Conservation (phyloP, 2,113 vertebrate genomes). For the Peromyscus californicus region DNA sequence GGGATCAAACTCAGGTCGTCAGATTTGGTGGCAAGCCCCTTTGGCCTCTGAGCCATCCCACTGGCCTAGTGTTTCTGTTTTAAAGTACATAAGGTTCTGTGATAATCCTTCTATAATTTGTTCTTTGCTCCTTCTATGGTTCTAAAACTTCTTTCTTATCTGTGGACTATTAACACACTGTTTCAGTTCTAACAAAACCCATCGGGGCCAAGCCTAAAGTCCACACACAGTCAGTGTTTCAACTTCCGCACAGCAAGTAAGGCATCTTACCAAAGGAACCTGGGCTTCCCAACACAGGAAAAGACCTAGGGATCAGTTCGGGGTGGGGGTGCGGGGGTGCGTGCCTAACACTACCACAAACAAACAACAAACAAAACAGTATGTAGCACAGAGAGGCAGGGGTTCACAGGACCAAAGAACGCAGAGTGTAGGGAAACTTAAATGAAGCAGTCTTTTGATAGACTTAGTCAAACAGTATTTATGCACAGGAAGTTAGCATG, state of each 20-base stretch:
- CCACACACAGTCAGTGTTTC: not conserved
- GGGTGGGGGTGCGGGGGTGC: rapidly evolving
- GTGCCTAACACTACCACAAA: not conserved
- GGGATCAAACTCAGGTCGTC: not conserved
- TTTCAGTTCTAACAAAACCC: not conserved
- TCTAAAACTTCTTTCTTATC: not conserved
- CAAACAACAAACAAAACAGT: not conserved
- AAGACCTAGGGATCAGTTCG: not conserved
- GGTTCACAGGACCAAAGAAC: not conserved
- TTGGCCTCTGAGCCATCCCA: not conserved
- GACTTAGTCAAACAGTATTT: not conserved
- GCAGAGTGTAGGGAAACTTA: not conserved
- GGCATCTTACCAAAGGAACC: not conserved
- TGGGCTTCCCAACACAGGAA: not conserved
- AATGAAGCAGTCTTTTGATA: not conserved
- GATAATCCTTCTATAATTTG: not conserved
- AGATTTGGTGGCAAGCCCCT: not conserved
- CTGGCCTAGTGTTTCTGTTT: not conserved
- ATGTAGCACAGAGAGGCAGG: too few species aligned
- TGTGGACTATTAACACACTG: not conserved
- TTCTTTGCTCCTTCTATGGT: not conserved
- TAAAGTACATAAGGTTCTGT: not conserved
- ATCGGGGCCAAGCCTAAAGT: not conserved
- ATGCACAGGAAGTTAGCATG: not conserved
- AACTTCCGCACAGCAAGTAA: not conserved